phyloP scores from a whole-genome alignment of 2,797 vertebrate genomes.

The Buphagus erythrorhynchus region DNA sequence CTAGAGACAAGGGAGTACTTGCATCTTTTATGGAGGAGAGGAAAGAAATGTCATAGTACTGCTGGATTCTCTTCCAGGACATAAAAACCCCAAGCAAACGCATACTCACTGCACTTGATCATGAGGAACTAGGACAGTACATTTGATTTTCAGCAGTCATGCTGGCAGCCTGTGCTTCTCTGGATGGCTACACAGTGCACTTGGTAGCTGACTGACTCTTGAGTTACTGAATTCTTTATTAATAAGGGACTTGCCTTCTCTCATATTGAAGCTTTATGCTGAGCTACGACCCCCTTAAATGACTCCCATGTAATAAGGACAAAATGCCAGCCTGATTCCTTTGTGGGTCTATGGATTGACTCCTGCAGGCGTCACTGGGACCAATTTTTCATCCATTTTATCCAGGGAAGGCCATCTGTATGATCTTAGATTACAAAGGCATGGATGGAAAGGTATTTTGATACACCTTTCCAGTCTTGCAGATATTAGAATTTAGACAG shows the following conservation, averaged over 20 bases:
- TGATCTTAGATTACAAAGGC: background rate
- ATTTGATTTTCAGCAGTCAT: background rate
- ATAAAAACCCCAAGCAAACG: background rate
- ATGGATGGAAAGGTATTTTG: background rate
- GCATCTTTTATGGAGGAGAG: background rate
- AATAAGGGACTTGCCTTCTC: background rate
- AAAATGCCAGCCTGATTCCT: background rate
- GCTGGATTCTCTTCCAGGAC: background rate
- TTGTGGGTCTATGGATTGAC: background rate
- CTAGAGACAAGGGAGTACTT: background rate
- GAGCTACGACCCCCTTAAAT: background rate
- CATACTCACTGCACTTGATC: background rate
- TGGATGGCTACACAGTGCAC: background rate
- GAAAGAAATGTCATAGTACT: background rate
- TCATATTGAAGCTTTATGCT: background rate
- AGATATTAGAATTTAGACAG: background rate
- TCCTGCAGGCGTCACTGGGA: background rate
- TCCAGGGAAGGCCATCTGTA: background rate
- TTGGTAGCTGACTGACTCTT: background rate
- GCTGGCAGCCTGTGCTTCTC: background rate
- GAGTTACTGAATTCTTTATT: background rate
- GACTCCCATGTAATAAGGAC: background rate
- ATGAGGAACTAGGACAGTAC: background rate
- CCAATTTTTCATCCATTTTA: background rate
- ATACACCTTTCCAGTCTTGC: background rate